phyloP scores from a whole-genome alignment of 2,113 vertebrate species.

The Chionis minor region DNA sequence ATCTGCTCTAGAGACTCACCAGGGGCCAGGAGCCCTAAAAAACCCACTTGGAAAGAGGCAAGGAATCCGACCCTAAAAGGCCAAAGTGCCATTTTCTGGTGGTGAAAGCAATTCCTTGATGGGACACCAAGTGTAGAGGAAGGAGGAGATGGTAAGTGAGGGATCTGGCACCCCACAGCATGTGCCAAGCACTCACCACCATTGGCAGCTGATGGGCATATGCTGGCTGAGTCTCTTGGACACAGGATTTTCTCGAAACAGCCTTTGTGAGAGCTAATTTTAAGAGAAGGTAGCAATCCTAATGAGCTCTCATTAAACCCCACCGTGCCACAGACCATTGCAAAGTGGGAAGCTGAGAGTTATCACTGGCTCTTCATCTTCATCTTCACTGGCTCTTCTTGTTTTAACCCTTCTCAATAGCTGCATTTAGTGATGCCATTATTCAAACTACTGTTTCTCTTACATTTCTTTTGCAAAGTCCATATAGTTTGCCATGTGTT shows the following conservation, averaged over 20 bases:
- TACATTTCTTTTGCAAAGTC: background rate
- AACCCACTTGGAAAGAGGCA: background rate
- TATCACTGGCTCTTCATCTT: background rate
- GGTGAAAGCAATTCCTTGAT: background rate
- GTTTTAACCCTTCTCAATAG: constrained; percentile 1
- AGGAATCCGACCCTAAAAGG: background rate
- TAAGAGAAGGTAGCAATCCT: background rate
- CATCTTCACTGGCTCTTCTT: background rate
- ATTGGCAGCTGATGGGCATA: background rate
- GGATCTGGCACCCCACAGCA: background rate
- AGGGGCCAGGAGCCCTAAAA: background rate
- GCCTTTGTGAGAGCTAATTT: background rate
- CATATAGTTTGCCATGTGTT: background rate
- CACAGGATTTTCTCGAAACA: background rate
- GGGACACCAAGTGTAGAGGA: background rate
- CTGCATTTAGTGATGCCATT: constrained; percentile 27
- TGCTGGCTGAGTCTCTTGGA: background rate
- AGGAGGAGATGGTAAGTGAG: background rate
- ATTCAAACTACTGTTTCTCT: background rate
- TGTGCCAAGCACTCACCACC: rapidly evolving
- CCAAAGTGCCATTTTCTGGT: background rate
- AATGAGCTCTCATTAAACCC: background rate
- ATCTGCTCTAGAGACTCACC: background rate
- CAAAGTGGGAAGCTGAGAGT: background rate
- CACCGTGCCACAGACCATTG: background rate